These are phyloP conservation scores for Leptogaster cylindrica DNA, from an alignment of 2,888 invertebrate species.

Conservation along the genomic window DNA sequence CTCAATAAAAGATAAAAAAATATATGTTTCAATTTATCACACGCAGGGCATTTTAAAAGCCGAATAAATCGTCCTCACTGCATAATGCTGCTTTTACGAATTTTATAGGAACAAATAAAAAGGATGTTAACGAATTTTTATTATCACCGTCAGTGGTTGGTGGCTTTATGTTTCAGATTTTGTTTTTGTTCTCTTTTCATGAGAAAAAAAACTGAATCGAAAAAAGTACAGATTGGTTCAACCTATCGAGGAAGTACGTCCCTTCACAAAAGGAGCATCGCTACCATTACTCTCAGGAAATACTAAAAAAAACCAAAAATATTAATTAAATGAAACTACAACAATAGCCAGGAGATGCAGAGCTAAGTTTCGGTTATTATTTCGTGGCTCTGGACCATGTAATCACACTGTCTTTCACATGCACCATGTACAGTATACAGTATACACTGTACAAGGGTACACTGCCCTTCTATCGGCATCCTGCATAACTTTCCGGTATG, in stretches of 20 bases:
- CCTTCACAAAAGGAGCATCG: neutral
- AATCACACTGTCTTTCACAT: constrained; percentile 5
- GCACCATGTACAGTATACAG: neutral
- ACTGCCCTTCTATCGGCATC: neutral
- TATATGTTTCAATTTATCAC: neutral
- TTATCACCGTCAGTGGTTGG: neutral
- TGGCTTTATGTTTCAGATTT: neutral
- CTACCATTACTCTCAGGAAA: neutral
- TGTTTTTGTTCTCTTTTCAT: too few relatives aligned
- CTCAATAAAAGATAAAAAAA: too few relatives aligned
- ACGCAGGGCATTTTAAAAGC: neutral
- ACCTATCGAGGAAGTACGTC: neutral
- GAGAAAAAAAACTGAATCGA: too few relatives aligned
- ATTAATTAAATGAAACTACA: constrained; percentile 12
- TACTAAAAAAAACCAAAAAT: neutral
- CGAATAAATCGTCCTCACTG: neutral
- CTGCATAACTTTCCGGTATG: neutral
- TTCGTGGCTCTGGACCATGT: neutral
- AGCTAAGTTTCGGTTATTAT: neutral
- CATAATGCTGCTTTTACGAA: neutral
- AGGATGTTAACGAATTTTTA: constrained; percentile 1
- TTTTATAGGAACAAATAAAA: neutral
- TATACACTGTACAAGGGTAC: neutral
- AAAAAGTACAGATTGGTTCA: too few relatives aligned
- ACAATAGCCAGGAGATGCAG: neutral